Conservation (phyloP, 1,140 invertebrate genomes). For the Drosophila asahinai region DNA sequence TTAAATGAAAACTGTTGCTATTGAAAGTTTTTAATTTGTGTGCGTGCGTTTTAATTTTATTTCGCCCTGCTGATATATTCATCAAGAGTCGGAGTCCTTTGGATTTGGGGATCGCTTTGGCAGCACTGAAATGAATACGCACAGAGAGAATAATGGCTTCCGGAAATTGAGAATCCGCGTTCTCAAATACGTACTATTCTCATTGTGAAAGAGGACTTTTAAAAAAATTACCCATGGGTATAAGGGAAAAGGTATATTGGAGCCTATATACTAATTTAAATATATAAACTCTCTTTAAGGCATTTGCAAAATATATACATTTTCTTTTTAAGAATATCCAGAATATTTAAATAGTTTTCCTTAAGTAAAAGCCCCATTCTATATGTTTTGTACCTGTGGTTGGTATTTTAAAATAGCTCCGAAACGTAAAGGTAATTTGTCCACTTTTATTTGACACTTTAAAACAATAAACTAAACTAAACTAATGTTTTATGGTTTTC, state of each 20-base stretch:
- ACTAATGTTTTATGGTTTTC: constrained; percentile 16
- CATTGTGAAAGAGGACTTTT: too few species aligned
- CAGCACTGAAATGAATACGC: background rate
- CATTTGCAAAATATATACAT: background rate
- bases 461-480: too few species aligned
- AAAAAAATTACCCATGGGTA: too few species aligned
- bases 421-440: background rate
- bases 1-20: constrained; percentile 83
- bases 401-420: background rate
- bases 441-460: background rate
- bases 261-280: too few species aligned
- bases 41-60: constrained; percentile 73
- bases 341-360: background rate
- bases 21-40: constrained; percentile 83
- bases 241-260: background rate
- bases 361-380: too few species aligned
- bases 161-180: too few species aligned
- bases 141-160: too few species aligned
- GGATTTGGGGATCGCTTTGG: constrained; percentile 4
- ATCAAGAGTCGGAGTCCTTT: constrained; percentile 5
- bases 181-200: too few species aligned
- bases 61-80: constrained; percentile 46
- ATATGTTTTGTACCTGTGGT: too few species aligned
- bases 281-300: background rate
- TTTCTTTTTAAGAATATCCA: too few species aligned